Base-by-base conservation (phyloP, 2,888 invertebrate species). In the Melieria omissa region DNA sequence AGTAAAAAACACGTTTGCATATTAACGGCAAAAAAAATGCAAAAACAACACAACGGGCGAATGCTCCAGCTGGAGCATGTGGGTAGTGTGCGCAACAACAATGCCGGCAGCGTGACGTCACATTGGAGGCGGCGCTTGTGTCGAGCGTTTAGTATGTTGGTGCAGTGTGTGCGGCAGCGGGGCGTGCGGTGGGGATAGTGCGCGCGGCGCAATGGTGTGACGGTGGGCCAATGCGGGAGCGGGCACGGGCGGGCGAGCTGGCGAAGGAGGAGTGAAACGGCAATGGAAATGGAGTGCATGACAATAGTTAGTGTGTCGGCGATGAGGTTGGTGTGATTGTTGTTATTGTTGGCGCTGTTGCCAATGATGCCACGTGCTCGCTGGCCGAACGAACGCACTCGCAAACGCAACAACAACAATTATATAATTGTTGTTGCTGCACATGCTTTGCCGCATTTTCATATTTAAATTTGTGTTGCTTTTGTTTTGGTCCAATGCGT, bases 101-200 rank as follows among this genome's bases (percentile, higher is more conserved):
- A 78, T 72, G 74, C 65, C 29, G 14, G 76, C 72, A 73, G 60
- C 58, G 55, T 82, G 83, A 81, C 81, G 82, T 81, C 82, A 82
- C 66, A 57, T 70, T 74, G 79, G 78, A 82, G 81, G 81, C 81
- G 81, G 81, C 66, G 81, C 83, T 74, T 77, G 82, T 81, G 80
- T 81, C 79, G 79, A 80, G 78, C 78, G 74, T 47, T 63, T 67
- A 49, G n/a, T 16, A 60, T 14, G 60, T 16, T 41, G 29, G 67
- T 47, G 60, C 60, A 49, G 60, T 44, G 42, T 42, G 60, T 42
- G 42, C 60, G 12, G 66, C 5, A 5, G 41, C 5, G 8, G 41
- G 14, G 29, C 29, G 29, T 29, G 29, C 29, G 29, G 42, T 66
- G 60, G 66, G 66, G 66, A 49, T 49, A 47, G n/a, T 29, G 41